Conservation (phyloP, 30 jellyfish, hydroid and myxozoan genomes). For the Turritopsis dohrnii region DNA sequence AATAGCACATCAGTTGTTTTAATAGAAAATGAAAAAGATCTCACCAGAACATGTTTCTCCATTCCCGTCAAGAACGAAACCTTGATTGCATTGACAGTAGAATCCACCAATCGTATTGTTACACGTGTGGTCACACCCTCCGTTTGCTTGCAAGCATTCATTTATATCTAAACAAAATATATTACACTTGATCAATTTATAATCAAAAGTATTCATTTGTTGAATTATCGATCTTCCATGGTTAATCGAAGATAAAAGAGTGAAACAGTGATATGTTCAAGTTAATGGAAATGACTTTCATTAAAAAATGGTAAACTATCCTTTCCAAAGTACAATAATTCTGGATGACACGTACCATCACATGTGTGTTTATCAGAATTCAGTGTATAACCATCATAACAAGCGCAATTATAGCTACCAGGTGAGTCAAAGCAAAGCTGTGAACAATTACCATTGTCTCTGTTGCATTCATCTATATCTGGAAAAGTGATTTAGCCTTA, state of each 20-base stretch:
- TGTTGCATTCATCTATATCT: not conserved
- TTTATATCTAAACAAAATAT: not conserved
- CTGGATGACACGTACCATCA: not conserved
- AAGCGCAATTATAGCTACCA: not conserved
- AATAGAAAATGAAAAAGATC: not conserved
- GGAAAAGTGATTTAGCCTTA: too few species aligned
- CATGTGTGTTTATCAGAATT: not conserved
- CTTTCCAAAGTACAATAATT: too few species aligned
- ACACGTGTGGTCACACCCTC: slow-evolving; percentile 24
- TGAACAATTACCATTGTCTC: not conserved
- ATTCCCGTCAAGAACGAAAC: slow-evolving; percentile 22
- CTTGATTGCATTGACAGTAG: slow-evolving; percentile 35
- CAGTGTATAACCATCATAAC: not conserved
- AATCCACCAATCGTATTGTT: slow-evolving; percentile 48
- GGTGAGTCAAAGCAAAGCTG: not conserved
- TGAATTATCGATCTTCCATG: not conserved
- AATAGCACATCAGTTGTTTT: not conserved
- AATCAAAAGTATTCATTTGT: not conserved
- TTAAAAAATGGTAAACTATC: not conserved
- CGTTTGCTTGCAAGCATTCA: slow-evolving; percentile 2
- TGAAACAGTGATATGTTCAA: not conserved
- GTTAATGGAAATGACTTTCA: not conserved
- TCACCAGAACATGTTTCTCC: slow-evolving; percentile 33
- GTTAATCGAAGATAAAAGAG: not conserved
- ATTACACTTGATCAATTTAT: too few species aligned